Evolutionary conservation across 1,140 invertebrate species (phyloP), one percentile per base, ranked within the genome.

Genomic region (Bombus picipes): DNA sequence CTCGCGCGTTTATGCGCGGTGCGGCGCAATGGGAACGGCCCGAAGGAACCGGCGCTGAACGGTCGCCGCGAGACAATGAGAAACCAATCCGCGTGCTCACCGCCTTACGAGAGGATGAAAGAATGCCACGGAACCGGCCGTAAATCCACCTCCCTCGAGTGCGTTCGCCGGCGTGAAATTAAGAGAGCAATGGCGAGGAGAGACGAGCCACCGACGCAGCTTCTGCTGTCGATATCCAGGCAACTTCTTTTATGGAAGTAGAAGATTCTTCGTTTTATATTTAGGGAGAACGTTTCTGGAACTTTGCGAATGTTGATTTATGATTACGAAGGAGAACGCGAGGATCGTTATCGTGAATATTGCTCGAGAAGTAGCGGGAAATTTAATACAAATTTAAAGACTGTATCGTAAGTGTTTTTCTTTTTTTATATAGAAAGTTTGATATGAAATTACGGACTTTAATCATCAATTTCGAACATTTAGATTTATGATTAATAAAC

Each of bases 91-190:
- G 81, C 81, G 57, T 68, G 81, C 73, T 57, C 81, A 57, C 43
- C 81, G 81, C 73, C 81, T 83, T 76, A 62, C 81, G 73, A 34
- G 72, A 83, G 81, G 62, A 76, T 76, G 81, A 83, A 83, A 83
- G 81, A 83, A 68, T 68, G 62, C 70, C 80, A 81, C 53, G 59
- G 72, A 74, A 81, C 80, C 80, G 80, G 80, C 81, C 62, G 81
- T 83, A 83, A 83, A 83, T 83, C 81, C 81, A 83, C 81, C 81
- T 83, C 72, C 81, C 59, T 68, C 81, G 72, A 75, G 72, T 75
- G 43, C 47, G 81, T 68, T 76, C 62, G 81, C 81, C 73, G 73
- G 81, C 80, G 80, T 81, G 80, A 81, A 81, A 81, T 81, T 81
- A 81, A 81, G 80, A 74, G 70, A 81, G 80, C 81, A 83, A 83